These are phyloP conservation scores for Myotis yumanensis DNA, from an alignment of 2,113 vertebrate species.

Conservation along the genomic window DNA sequence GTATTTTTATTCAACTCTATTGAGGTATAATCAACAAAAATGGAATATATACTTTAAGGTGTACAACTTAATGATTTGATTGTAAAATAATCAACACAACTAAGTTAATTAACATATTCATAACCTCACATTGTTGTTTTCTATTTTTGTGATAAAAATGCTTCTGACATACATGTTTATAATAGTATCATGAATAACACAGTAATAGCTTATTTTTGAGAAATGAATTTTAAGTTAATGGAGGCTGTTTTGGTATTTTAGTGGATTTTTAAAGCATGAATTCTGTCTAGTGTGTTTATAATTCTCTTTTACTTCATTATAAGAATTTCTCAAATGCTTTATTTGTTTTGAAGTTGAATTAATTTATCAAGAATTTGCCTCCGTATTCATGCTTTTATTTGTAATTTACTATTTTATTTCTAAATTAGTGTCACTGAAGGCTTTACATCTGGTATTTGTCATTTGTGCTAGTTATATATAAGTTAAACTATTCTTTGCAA, in stretches of 20 bases:
- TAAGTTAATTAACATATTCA: background rate
- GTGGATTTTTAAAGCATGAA: background rate
- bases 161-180: background rate
- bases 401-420: conserved; percentile 19
- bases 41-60: background rate
- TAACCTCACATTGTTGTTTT: background rate
- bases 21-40: background rate
- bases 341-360: conserved; percentile 35
- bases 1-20: background rate
- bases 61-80: background rate
- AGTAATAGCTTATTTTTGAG: background rate
- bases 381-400: background rate
- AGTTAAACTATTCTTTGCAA: conserved; percentile 42
- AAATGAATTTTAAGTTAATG: conserved; percentile 23
- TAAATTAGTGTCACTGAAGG: background rate
- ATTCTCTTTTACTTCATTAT: conserved; percentile 45
- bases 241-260: conserved; percentile 11
- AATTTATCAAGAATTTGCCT: conserved; percentile 15
- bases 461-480: background rate
- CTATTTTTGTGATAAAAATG: background rate
- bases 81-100: background rate
- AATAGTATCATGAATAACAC: background rate
- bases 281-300: background rate
- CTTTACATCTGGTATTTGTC: background rate
- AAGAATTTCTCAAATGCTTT: conserved; percentile 12